phyloP scores from a whole-genome alignment of 2,888 invertebrate genomes.

The Hanleya hanleyi region DNA sequence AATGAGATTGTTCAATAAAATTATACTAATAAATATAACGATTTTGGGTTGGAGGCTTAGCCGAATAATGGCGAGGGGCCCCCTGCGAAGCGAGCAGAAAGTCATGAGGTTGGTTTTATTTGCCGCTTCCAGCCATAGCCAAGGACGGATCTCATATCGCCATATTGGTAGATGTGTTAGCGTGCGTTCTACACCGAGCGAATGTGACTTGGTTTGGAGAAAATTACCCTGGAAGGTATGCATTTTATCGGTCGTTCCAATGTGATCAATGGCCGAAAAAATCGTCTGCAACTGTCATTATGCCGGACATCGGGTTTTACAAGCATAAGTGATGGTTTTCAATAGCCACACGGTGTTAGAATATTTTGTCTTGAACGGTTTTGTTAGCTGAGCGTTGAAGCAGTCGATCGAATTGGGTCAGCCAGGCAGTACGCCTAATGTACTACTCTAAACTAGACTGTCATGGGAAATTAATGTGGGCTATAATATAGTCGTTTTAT shows the following conservation, averaged over 20 bases:
- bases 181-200: not conserved
- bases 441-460: too few species aligned
- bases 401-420: too few species aligned
- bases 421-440: too few species aligned
- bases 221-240: conserved; percentile 32
- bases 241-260: not conserved
- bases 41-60: conserved; percentile 46
- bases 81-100: conserved; percentile 71
- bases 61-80: conserved; percentile 71
- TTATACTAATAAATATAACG: too few species aligned
- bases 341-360: too few species aligned
- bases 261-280: not conserved
- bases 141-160: conserved; percentile 62
- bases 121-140: conserved; percentile 69
- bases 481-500: too few species aligned
- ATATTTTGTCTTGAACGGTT: too few species aligned
- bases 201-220: conserved; percentile 20
- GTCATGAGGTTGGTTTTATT: conserved; percentile 71
- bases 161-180: conserved; percentile 59
- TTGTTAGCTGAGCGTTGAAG: too few species aligned
- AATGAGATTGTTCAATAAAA: too few species aligned
- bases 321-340: too few species aligned
- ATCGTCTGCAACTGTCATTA: not conserved
- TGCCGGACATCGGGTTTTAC: too few species aligned
- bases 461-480: too few species aligned